A percentile compares a stretch with the other conserved stretches of the same genome.
phyloP scores from a whole-genome alignment of 2,888 invertebrate genomes.

The Drosophila anomalata region DNA sequence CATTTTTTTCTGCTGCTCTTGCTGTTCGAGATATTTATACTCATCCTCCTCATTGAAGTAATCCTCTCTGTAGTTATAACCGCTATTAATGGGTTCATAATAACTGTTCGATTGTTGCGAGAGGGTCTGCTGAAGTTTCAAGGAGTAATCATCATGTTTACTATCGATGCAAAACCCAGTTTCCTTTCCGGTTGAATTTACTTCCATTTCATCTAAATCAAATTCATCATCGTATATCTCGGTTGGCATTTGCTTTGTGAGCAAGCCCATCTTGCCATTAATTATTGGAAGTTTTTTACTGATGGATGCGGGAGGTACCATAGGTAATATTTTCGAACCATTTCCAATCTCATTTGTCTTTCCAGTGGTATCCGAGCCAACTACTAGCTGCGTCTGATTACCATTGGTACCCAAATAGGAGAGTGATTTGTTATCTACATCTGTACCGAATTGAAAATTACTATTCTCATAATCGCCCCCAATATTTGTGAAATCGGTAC shows the following conservation, averaged over 20 bases:
- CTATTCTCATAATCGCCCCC: slow-evolving; percentile 77
- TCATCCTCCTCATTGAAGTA: slow-evolving; percentile 84
- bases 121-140: slow-evolving; percentile 69
- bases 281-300: slow-evolving; percentile 83
- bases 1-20: slow-evolving; percentile 69
- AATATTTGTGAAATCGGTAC: slow-evolving; percentile 49
- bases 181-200: slow-evolving; percentile 50
- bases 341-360: slow-evolving; percentile 4
- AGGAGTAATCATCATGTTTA: slow-evolving; percentile 82
- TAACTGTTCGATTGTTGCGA: slow-evolving; percentile 74
- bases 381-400: slow-evolving; percentile 55
- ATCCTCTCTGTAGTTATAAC: slow-evolving; percentile 83
- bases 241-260: slow-evolving; percentile 82
- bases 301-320: slow-evolving; percentile 78
- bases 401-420: slow-evolving; percentile 56
- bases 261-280: slow-evolving; percentile 78
- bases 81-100: slow-evolving; percentile 76
- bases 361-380: slow-evolving; percentile 9
- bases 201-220: slow-evolving; percentile 51
- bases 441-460: slow-evolving; percentile 48
- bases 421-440: slow-evolving; percentile 39
- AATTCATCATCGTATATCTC: slow-evolving; percentile 81
- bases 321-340: slow-evolving; percentile 65
- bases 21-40: slow-evolving; percentile 83
- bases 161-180: slow-evolving; percentile 80